A percentile compares a stretch with the other conserved stretches of the same genome.
phyloP scores from a whole-genome alignment of 2,888 invertebrate genomes.

The Dynastes maya region DNA sequence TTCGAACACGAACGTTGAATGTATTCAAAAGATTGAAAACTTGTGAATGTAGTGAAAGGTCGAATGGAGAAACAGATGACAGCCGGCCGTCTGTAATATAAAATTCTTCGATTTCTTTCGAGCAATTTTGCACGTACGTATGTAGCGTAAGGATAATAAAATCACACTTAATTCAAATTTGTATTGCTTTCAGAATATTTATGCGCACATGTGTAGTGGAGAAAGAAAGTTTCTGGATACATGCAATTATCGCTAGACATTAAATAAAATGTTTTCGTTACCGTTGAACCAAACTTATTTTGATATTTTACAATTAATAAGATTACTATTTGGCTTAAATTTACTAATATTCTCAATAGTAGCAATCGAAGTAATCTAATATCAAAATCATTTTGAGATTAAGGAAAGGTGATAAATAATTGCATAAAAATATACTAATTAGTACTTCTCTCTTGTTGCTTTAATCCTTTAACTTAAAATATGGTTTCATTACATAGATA shows the following conservation, averaged over 20 bases:
- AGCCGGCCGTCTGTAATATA: not conserved
- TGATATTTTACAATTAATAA: too few relatives aligned
- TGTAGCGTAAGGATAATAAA: not conserved
- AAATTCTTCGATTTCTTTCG: conserved; percentile 11
- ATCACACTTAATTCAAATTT: conserved; percentile 18
- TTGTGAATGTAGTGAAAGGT: conserved; percentile 7
- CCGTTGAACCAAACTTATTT: not conserved
- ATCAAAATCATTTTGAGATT: too few relatives aligned
- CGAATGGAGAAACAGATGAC: conserved; percentile 13
- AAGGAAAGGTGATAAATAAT: too few relatives aligned
- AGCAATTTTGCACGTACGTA: conserved; percentile 21
- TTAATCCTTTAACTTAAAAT: too few relatives aligned
- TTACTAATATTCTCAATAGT: too few relatives aligned
- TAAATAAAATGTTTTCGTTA: not conserved
- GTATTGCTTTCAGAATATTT: conserved; percentile 15
- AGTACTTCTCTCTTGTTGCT: too few relatives aligned
- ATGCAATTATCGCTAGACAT: not conserved
- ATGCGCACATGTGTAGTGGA: not conserved
- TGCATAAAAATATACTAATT: too few relatives aligned
- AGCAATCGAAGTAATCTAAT: too few relatives aligned
- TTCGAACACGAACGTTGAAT: not conserved
- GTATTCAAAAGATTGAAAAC: not conserved
- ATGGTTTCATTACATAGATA: too few relatives aligned
- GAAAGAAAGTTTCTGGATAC: not conserved
- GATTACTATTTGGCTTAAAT: too few relatives aligned